These are phyloP conservation scores for Matsumurasca onukii DNA, from an alignment of 1,140 invertebrate species.

Conservation along the genomic window DNA sequence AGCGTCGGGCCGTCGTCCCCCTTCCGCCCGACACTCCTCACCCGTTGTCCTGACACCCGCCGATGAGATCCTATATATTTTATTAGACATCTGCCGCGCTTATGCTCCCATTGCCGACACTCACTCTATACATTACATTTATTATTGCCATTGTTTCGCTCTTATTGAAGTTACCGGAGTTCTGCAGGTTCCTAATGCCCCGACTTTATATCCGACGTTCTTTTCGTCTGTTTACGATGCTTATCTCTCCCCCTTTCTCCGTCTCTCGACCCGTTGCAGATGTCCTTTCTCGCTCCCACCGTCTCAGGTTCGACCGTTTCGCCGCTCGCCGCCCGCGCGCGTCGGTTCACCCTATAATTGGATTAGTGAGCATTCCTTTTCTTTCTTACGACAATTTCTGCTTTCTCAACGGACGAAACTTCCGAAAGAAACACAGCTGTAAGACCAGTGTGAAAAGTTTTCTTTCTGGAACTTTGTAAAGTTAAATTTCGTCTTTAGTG, in stretches of 20 bases:
- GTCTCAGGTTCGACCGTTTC: too few relatives aligned
- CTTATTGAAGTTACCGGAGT: not conserved
- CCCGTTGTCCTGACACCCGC: conserved; percentile 28
- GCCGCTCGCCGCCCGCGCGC: too few relatives aligned
- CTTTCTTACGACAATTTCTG: too few relatives aligned
- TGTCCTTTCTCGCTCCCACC: not conserved
- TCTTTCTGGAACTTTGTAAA: too few relatives aligned
- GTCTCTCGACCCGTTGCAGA: not conserved
- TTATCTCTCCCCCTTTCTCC: not conserved
- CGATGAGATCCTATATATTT: conserved; percentile 33
- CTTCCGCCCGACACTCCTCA: conserved; percentile 37
- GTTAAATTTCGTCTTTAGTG: too few relatives aligned
- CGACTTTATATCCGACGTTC: not conserved
- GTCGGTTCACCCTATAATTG: too few relatives aligned
- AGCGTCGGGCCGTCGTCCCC: conserved; percentile 43
- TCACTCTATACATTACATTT: not conserved
- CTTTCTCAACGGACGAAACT: too few relatives aligned
- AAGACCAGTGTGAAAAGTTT: too few relatives aligned
- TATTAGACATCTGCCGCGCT: conserved; percentile 23
- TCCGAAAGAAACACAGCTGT: too few relatives aligned
- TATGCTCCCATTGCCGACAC: not conserved
- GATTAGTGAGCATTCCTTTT: too few relatives aligned
- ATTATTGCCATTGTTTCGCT: conserved; percentile 14
- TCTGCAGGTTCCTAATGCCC: not conserved
- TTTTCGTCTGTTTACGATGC: not conserved